Evolutionary conservation across 2,888 invertebrate species (phyloP).

Genomic region (Drosophila recens): DNA sequence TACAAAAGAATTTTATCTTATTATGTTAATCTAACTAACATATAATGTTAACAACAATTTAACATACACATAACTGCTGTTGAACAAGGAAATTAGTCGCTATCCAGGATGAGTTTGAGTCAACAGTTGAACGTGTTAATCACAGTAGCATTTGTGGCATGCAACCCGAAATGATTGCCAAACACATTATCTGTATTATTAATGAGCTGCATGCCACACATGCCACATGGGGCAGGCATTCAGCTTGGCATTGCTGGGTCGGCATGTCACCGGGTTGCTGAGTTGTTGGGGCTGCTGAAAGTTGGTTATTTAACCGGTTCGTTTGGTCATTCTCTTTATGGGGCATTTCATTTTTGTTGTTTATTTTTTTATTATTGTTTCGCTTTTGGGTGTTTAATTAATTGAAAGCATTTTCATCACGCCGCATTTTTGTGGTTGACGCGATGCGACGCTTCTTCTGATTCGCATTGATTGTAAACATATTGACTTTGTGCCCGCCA

Average conservation of each 20-base stretch:
- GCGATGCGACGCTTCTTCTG: slow-evolving; percentile 38
- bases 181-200: slow-evolving; percentile 76
- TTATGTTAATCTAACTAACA: too few relatives aligned
- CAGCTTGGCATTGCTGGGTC: slow-evolving; percentile 29
- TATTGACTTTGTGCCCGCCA: slow-evolving; percentile 67
- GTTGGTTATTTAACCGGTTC: slow-evolving; percentile 22
- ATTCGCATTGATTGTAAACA: slow-evolving; percentile 57
- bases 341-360: slow-evolving; percentile 37
- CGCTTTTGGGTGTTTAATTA: slow-evolving; percentile 75
- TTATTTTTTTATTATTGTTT: slow-evolving; percentile 39
- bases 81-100: slow-evolving; percentile 2
- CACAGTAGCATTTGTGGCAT: slow-evolving; percentile 67
- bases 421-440: slow-evolving; percentile 60
- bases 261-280: slow-evolving; percentile 29
- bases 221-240: slow-evolving; percentile 35
- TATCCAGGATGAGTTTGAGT: background rate
- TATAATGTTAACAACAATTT: background rate
- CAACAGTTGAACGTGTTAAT: slow-evolving; percentile 67
- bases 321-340: slow-evolving; percentile 38
- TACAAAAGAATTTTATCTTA: background rate
- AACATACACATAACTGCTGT: slow-evolving; percentile 20
- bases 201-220: slow-evolving; percentile 70
- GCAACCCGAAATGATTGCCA: slow-evolving; percentile 73
- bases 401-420: slow-evolving; percentile 74
- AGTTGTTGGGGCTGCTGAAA: slow-evolving; percentile 3